A percentile compares a stretch with the other conserved stretches of the same genome.
These are phyloP conservation scores for Protonibea diacanthus DNA, from an alignment of 2,797 vertebrate species.

Conservation along the genomic window DNA sequence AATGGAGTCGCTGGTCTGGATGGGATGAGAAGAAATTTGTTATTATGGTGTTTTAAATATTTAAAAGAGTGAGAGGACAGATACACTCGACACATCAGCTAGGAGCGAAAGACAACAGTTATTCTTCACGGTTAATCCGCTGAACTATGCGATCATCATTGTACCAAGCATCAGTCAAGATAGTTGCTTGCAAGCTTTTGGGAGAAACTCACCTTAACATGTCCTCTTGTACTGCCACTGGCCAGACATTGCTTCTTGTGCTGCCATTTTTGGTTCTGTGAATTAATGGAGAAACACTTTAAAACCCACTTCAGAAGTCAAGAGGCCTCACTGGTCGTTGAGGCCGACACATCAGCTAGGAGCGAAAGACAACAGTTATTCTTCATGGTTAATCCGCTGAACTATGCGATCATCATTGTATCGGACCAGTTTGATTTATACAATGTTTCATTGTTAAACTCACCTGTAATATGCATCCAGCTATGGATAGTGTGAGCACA, in stretches of 20 bases:
- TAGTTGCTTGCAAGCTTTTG: accelerated
- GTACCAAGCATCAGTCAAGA: constrained; percentile 3
- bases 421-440: background rate
- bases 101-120: constrained; percentile 80
- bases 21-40: accelerated
- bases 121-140: constrained; percentile 75
- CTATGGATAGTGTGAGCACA: too few relatives aligned
- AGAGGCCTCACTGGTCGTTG: too few relatives aligned
- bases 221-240: too few relatives aligned
- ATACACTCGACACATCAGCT: constrained; percentile 63
- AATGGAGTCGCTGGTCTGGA: constrained; percentile 2
- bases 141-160: constrained; percentile 86
- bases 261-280: too few relatives aligned
- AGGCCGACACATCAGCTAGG: constrained; percentile 89
- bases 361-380: constrained; percentile 85
- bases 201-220: constrained; percentile 28
- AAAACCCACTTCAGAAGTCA: too few relatives aligned
- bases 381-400: constrained; percentile 79
- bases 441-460: background rate
- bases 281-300: too few relatives aligned
- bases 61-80: accelerated
- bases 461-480: constrained; percentile 8
- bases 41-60: accelerated
- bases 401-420: constrained; percentile 84
- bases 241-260: too few relatives aligned